Base-by-base conservation (phyloP, 1,140 invertebrate species). In the Aphaenogaster ashmeadi region DNA sequence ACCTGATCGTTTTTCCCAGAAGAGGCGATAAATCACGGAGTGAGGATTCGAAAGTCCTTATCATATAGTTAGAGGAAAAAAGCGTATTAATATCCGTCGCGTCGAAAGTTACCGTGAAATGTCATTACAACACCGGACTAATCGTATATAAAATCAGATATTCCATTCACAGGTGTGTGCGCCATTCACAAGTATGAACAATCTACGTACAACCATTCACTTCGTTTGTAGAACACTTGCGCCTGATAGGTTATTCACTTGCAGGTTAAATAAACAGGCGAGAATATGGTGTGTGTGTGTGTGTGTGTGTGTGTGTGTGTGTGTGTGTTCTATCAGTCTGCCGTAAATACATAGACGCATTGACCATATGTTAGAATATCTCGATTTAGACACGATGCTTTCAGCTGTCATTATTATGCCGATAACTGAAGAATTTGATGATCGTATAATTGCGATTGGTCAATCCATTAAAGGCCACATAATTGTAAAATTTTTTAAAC, bases 161-260 rank as follows among this genome's bases (percentile, higher is more conserved):
- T 72, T 56, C 50, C 52, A 38, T 64, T 77, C 36, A 71, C 11
- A 56, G 41, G 15, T 44, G 2, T 4, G 15, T 44, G 2, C 3
- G 8, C 50, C 67, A 33, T 87, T 79, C 67, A 64, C 44, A 80
- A 50, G 44, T 80, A 74, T 7, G n/a, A 27, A 47, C 41, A 47
- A 47, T 67, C 11, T 47, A 21, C 44, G 36, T 58, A 50, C 44
- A 15, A 8, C 50, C 56, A 88, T 89, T 89, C 87, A 66, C 44
- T 27, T 33, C 15, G 21, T 41, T 41, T 50, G 44, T n/a, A 18
- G 50, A 62, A 84, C 79, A 74, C 52, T 83, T 52, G 33, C 21
- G 9, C 11, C 13, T 9, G 21, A 80, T 62, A 56, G 66, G 15
- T 87, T 69, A 60, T 88, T 71, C 54, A 62, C 56, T 33, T 15